A percentile compares a stretch with the other conserved stretches of the same genome.
These are phyloP conservation scores for Dicrurus megarhynchus DNA, from an alignment of 2,113 vertebrate genomes.

Conservation along the genomic window DNA sequence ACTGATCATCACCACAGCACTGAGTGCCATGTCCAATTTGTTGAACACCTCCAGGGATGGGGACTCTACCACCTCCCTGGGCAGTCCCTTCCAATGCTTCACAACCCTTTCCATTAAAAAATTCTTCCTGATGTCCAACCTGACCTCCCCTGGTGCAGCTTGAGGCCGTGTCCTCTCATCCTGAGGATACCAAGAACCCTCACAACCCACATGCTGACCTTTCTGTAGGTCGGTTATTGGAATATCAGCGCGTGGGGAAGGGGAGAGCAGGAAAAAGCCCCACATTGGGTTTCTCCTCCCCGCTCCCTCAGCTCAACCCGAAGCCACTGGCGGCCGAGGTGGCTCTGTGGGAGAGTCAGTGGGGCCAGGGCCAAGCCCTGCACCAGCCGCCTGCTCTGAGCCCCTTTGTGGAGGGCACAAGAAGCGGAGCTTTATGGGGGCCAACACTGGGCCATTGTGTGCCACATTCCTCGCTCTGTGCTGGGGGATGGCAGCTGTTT, in stretches of 20 bases:
- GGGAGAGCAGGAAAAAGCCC: neutral
- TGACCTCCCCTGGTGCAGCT: neutral
- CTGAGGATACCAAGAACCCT: neutral
- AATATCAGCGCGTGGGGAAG: neutral
- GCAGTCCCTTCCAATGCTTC: neutral
- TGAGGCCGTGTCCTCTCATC: neutral
- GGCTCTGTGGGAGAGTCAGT: neutral
- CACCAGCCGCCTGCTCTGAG: slow-evolving; percentile 1
- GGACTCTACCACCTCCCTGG: neutral
- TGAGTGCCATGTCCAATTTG: neutral
- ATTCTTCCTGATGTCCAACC: neutral
- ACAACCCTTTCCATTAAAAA: neutral
- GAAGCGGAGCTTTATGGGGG: slow-evolving; percentile 69
- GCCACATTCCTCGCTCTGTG: slow-evolving; percentile 59
- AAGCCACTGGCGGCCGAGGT: neutral
- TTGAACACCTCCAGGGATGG: neutral
- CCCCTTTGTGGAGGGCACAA: slow-evolving; percentile 58
- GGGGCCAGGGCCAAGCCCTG: slow-evolving; percentile 1
- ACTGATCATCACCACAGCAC: neutral
- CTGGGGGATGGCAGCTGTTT: slow-evolving; percentile 20
- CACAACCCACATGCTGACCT: neutral
- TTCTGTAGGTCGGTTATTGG: neutral
- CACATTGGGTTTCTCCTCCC: neutral
- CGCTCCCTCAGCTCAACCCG: neutral
- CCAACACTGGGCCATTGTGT: slow-evolving; percentile 74